Evolutionary conservation across 1,140 invertebrate species (phyloP), one percentile per base, ranked within the genome.

Genomic region (Cyclargus thomasi): DNA sequence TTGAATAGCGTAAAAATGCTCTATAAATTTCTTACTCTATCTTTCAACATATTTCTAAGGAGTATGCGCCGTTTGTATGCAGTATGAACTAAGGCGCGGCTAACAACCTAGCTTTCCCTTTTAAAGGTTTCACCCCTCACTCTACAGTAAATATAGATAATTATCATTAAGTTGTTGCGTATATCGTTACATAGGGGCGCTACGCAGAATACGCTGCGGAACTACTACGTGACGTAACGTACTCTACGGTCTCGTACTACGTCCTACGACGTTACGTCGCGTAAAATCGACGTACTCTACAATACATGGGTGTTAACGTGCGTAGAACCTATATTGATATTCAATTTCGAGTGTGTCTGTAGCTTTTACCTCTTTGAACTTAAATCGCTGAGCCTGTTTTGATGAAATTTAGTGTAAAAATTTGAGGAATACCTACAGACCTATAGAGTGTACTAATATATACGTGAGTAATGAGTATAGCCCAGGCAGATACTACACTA

Each of bases 151-250:
- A 47, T 47, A 47, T 47, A 47, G 39, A 47, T 47, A 16, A 47
- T 47, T 47, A 47, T 47, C 39, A 47, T 47, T 47, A 47, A 47
- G 39, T 47, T 47, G 39, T 47, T 47, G 39, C 39, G 39, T 47
- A 47, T n/a, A n/a, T n/a, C n/a, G n/a, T 47, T 47, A 47, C 39
- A 16, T 16, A 47, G 39, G 39, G 39, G 39, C 39, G 39, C 39
- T 47, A 47, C 39, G 39, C 39, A 47, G 1, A 47, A 14, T 47
- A 47, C 39, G 39, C 39, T 47, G 14, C 39, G 11, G 10, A 14
- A 2, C 39, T 47, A 47, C 39, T 11, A 47, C 39, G 39, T 47
- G 39, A 47, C 39, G 39, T 47, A 29, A 29, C 29, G 29, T 29
- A 29, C 29, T 29, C 29, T 29, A 29, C 29, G 29, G 29, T 29